These are phyloP conservation scores for Torymus tubicola DNA, from an alignment of 2,888 invertebrate species.

Conservation along the genomic window DNA sequence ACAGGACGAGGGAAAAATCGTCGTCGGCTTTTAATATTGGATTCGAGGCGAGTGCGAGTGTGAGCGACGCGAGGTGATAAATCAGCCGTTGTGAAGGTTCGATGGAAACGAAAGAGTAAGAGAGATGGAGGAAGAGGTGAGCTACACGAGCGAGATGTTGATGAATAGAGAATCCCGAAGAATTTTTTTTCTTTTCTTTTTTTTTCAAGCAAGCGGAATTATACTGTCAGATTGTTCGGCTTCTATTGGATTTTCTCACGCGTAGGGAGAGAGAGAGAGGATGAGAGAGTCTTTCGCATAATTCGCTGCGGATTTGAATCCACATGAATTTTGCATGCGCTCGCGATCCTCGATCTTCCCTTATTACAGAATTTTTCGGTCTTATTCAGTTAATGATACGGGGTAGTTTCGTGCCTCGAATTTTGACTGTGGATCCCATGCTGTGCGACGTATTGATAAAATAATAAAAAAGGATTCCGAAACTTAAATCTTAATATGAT, in stretches of 20 bases:
- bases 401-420: too few relatives aligned
- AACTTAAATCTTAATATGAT: too few relatives aligned
- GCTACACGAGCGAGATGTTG: slow-evolving; percentile 1
- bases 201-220: background rate
- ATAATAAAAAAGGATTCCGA: too few relatives aligned
- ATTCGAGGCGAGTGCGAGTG: background rate
- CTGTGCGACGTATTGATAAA: too few relatives aligned
- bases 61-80: slow-evolving; percentile 16
- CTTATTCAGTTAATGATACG: too few relatives aligned
- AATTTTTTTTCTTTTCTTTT: slow-evolving; percentile 13
- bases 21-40: slow-evolving; percentile 35
- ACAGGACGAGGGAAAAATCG: background rate
- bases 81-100: slow-evolving; percentile 5
- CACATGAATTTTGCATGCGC: slow-evolving; percentile 8
- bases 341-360: too few relatives aligned
- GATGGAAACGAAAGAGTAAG: too few relatives aligned
- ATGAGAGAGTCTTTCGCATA: slow-evolving; percentile 8
- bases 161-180: slow-evolving; percentile 22
- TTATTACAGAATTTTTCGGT: too few relatives aligned
- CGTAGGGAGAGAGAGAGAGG: too few relatives aligned
- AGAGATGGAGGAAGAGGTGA: too few relatives aligned
- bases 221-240: slow-evolving; percentile 27
- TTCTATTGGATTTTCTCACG: background rate
- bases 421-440: too few relatives aligned
- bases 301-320: slow-evolving; percentile 3